Evolutionary conservation across 2,797 vertebrate species (phyloP), one percentile per base, ranked within the genome.

Genomic region (Chelon auratus): DNA sequence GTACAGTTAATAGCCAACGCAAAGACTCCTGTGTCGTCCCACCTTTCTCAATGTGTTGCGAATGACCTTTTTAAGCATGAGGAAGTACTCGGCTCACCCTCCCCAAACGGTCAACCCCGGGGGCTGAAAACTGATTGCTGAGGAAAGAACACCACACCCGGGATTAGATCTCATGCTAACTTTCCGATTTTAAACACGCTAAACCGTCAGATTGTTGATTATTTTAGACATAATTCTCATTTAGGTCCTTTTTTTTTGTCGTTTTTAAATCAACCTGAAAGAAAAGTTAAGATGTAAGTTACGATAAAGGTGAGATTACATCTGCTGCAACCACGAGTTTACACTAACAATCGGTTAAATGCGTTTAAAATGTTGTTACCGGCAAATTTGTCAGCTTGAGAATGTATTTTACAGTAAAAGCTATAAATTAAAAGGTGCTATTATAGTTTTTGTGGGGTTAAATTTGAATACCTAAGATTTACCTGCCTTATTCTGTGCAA

Each of bases 51-150:
- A 83, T 62, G 69, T 78, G 78, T 74, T 80, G 76, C 48, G 2
- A 83, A 78, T 65, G 33, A 33, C 59, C 42, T 54, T 65, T 51
- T 52, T 37, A 79, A 71, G 71, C 15, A 37, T 72, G 77, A 56
- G 48, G 61, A 83, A 64, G 52, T 50, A 36, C 64, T 58, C 55
- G 12, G 30, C 64, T 62, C 81, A 76, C 75, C 75, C 85, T 82
- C 78, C 80, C 77, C 80, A 55, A 63, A 81, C 40, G 52, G 68
- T 72, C 75, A 33, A 33, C 51, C 9, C 52, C 39, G 7, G n/a
- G 39, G 14, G 12, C 24, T 17, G 43, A n/a, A 45, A n/a, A 17
- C 14, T 7, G 45, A 18, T 24, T n/a, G 39, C 18, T 42, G 22
- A 22, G 2, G 15, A 26, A 53, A 17, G 17, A 20, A 64, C 30